These are phyloP conservation scores for Lycaon pictus DNA, from an alignment of 2,113 vertebrate genomes.

Conservation along the genomic window DNA sequence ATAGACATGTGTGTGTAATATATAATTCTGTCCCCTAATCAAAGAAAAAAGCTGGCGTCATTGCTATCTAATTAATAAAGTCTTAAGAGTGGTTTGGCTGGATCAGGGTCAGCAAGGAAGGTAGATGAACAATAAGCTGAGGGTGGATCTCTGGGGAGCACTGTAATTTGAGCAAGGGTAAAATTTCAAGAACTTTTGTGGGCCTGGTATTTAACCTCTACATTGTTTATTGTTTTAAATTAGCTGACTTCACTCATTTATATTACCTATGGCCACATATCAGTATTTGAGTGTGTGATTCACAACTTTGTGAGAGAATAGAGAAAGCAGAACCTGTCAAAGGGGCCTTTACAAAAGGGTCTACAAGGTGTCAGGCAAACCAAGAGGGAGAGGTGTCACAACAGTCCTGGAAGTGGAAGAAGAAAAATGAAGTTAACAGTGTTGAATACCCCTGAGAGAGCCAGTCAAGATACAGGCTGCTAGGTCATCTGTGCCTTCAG, in stretches of 20 bases:
- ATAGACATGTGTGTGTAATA: background rate
- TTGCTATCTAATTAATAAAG: background rate
- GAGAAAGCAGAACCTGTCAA: background rate
- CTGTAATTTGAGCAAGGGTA: background rate
- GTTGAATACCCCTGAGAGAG: slow-evolving; percentile 49
- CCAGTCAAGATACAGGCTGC: slow-evolving; percentile 55
- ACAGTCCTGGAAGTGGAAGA: background rate
- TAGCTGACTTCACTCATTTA: background rate
- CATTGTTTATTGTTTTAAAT: background rate
- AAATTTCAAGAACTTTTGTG: background rate
- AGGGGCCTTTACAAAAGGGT: background rate
- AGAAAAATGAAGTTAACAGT: slow-evolving; percentile 63
- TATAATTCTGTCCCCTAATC: background rate
- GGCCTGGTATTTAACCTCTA: background rate
- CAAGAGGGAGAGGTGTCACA: background rate
- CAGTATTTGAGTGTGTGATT: background rate
- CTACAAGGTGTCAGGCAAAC: background rate
- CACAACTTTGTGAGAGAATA: background rate
- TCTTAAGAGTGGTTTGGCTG: background rate
- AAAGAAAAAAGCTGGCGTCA: background rate
- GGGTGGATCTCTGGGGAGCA: background rate
- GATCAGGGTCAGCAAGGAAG: background rate
- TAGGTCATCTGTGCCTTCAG: slow-evolving; percentile 48
- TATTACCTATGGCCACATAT: background rate
- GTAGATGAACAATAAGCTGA: background rate